Percentiles rank a stretch among this genome's conserved stretches.
These are phyloP conservation scores for Gobius niger DNA, from an alignment of 2,113 vertebrate species.

Conservation along the genomic window DNA sequence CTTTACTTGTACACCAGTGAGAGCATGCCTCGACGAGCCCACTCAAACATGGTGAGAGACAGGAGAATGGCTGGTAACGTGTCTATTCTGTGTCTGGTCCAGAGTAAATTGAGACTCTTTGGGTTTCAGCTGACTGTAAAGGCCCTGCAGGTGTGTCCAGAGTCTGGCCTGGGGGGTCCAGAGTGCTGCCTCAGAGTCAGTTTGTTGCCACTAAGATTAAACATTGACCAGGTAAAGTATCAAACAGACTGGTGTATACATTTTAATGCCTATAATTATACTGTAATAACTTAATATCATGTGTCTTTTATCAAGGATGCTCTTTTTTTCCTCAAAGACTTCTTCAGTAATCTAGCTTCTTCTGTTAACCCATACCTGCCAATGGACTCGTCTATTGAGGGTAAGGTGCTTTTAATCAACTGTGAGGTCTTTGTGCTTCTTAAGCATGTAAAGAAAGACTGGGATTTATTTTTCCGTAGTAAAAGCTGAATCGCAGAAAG, in stretches of 20 bases:
- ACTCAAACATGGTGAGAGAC: slow-evolving; percentile 88
- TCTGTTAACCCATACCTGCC: slow-evolving; percentile 82
- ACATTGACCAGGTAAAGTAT: slow-evolving; percentile 84
- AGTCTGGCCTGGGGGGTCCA: slow-evolving; percentile 80
- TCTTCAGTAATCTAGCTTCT: slow-evolving; percentile 84
- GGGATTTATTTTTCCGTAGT: slow-evolving; percentile 47
- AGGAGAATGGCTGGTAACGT: neutral
- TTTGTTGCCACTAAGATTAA: slow-evolving; percentile 86
- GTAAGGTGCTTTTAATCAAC: slow-evolving; percentile 58
- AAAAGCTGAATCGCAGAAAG: slow-evolving; percentile 72
- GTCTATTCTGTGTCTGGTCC: neutral
- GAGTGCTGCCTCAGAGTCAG: slow-evolving; percentile 90
- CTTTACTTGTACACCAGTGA: slow-evolving; percentile 92
- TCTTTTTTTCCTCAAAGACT: slow-evolving; percentile 91
- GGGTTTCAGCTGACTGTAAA: slow-evolving; percentile 85
- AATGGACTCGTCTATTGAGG: slow-evolving; percentile 81
- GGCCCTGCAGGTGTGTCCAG: slow-evolving; percentile 86
- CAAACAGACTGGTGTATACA: neutral
- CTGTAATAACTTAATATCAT: neutral
- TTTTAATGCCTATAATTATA: neutral
- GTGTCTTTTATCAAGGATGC: slow-evolving; percentile 78
- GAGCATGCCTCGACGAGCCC: slow-evolving; percentile 86
- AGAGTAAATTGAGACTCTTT: slow-evolving; percentile 6
- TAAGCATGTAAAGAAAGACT: neutral
- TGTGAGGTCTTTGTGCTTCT: neutral